A percentile compares a stretch with the other conserved stretches of the same genome.
Conservation (phyloP, 2,888 invertebrate genomes). For the Gibbula magus region DNA sequence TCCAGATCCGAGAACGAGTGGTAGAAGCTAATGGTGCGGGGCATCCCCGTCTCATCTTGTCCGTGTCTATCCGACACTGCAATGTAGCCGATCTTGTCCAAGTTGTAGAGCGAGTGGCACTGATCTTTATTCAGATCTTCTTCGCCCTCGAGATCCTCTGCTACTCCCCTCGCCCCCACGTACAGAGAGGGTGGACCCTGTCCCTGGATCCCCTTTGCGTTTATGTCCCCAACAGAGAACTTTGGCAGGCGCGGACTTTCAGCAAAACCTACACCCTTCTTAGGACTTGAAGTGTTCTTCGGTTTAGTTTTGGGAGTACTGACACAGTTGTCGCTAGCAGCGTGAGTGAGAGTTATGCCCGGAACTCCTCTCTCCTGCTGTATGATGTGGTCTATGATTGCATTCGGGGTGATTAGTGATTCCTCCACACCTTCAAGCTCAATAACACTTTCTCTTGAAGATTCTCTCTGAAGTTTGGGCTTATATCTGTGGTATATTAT, state of each 20-base stretch:
- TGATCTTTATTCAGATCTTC: background rate
- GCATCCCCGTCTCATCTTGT: background rate
- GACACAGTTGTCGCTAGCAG: background rate
- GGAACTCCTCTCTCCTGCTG: background rate
- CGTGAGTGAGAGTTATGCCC: background rate
- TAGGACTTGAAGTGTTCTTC: background rate
- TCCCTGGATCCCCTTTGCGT: background rate
- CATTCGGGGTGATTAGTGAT: background rate
- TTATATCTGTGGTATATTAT: background rate
- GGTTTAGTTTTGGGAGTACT: background rate
- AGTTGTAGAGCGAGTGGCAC: background rate
- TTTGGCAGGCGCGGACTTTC: background rate
- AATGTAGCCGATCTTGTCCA: conserved; percentile 1
- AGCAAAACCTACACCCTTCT: background rate
- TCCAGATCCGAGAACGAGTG: background rate
- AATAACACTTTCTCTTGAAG: background rate
- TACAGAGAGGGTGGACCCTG: background rate
- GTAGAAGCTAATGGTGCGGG: background rate
- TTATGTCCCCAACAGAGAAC: background rate
- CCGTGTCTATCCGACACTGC: background rate
- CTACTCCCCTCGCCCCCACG: background rate
- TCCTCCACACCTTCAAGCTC: background rate
- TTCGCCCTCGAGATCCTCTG: background rate
- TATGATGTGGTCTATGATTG: background rate
- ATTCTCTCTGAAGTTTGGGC: background rate